Evolutionary conservation across 1,140 invertebrate species (phyloP).

Genomic region (Caerostris extrusa): DNA sequence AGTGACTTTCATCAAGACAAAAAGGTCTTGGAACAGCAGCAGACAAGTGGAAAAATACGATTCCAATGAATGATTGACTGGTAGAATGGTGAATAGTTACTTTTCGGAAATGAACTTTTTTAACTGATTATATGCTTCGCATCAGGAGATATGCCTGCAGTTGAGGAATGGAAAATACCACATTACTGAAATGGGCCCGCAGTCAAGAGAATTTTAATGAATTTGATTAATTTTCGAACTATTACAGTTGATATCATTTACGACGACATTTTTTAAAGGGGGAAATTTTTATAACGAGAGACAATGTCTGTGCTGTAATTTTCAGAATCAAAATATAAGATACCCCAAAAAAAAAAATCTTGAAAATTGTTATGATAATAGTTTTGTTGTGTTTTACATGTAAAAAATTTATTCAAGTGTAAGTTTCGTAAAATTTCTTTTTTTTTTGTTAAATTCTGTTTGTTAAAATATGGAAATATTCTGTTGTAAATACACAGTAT

Average conservation of each 20-base stretch:
- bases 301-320: background rate
- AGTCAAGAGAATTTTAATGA: background rate
- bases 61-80: constrained; percentile 44
- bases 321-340: background rate
- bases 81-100: too few species aligned
- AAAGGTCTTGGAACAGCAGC: background rate
- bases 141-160: background rate
- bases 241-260: constrained; percentile 11
- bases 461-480: too few species aligned
- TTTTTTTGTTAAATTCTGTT: too few species aligned
- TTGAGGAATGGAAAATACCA: background rate
- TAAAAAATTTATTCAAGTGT: too few species aligned
- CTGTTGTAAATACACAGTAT: too few species aligned
- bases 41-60: background rate
- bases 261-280: background rate
- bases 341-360: background rate
- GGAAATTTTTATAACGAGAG: background rate
- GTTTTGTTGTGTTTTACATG: too few species aligned
- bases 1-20: constrained; percentile 25
- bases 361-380: background rate
- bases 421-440: too few species aligned
- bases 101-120: constrained; percentile 43
- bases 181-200: background rate
- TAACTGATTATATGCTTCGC: background rate
- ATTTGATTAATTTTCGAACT: background rate